These are phyloP conservation scores for Dasypus novemcinctus DNA, from an alignment of 2,113 vertebrate genomes.

Conservation along the genomic window DNA sequence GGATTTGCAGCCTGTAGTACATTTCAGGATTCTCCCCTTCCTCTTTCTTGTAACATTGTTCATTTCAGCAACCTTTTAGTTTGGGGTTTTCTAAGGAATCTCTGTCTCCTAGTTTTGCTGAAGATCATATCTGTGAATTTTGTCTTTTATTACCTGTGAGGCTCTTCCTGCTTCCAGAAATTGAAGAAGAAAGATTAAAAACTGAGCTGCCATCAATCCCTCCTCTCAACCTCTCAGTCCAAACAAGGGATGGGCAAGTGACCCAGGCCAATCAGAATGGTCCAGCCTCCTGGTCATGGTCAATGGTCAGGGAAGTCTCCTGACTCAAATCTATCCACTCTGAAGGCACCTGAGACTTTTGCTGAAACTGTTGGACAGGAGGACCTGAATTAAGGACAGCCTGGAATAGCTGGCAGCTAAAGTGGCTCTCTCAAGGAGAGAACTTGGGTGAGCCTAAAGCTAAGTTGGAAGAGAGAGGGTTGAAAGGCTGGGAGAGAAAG, in stretches of 20 bases:
- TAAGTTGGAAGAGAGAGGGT: background rate
- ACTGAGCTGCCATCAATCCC: background rate
- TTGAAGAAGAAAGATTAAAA: background rate
- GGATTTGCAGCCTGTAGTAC: background rate
- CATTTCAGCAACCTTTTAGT: background rate
- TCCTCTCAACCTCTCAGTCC: background rate
- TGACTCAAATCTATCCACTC: background rate
- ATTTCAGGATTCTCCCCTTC: constrained; percentile 47
- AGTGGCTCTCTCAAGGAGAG: background rate
- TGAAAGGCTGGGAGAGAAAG: background rate
- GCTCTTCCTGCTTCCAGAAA: background rate
- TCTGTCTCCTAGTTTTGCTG: background rate
- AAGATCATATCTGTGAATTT: background rate
- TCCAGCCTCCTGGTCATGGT: background rate
- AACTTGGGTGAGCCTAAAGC: background rate
- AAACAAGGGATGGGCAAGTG: background rate
- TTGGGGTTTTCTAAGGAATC: background rate
- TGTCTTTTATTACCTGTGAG: background rate
- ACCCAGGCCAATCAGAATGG: background rate
- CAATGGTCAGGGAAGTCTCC: background rate
- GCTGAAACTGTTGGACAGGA: background rate
- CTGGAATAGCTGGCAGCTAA: background rate
- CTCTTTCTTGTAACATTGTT: constrained; percentile 40
- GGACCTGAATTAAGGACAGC: background rate
- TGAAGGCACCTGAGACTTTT: background rate